Evolutionary conservation across 2,888 invertebrate species (phyloP), one percentile per base, ranked within the genome.

Genomic region (Clivina fossor): DNA sequence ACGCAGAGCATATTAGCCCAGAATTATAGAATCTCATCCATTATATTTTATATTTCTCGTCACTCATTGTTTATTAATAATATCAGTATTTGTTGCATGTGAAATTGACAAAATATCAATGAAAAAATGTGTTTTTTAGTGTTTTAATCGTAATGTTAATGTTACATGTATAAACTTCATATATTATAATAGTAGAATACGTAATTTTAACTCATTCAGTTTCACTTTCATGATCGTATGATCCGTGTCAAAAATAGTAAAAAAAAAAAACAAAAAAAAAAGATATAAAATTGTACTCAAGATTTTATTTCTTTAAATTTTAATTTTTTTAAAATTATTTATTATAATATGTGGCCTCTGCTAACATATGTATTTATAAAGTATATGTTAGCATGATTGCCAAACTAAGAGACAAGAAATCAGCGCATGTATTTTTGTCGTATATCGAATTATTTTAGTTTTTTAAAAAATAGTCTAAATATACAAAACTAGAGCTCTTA

Each of bases 111-210:
- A 26, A 26, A n/a, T 43, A 13, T 15, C 15, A 26, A 20, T 13
- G 4, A 43, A n/a, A 11, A 24, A 16, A 43, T 43, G 7, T 20
- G 8, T 40, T 9, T 18, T 8, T 19, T 18, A 16, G 1, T 9
- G 19, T 24, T 24, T 22, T 24, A 41, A 24, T 24, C 13, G 22
- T 41, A 24, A 11, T 19, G 4, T 41, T 38, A 44, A 44, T 44
- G 44, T 44, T 44, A 22, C 19, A 41, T 41, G 28, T 44, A 44
- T 28, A 44, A 44, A 44, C 44, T 28, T 24, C 44, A 28, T 28
- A 44, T 28, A 44, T 8, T 19, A 9, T 13, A 15, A 9, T 37
- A 37, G 4, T 24, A 24, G 9, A 24, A 24, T 24, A 24, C 26
- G 9, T 24, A 24, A n/a, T n/a, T n/a, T n/a, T n/a, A n/a, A n/a